A percentile compares a stretch with the other conserved stretches of the same genome.
Evolutionary conservation across 2,888 invertebrate genomes (phyloP).

Genomic region (Andrena minutula): DNA sequence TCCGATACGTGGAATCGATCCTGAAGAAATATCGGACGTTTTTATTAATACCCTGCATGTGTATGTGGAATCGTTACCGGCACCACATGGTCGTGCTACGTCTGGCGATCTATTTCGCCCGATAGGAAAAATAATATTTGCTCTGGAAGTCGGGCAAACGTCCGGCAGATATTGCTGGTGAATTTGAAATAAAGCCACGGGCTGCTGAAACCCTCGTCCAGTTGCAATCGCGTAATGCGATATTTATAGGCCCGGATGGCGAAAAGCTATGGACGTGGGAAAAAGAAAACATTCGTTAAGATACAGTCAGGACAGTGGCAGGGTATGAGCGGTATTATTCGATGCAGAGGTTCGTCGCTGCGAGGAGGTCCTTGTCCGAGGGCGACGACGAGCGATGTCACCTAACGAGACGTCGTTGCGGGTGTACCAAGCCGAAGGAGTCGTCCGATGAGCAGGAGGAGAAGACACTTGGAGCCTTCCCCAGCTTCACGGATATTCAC

Average conservation of each 20-base stretch:
- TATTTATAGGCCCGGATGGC: slow-evolving; percentile 46
- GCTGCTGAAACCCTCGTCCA: slow-evolving; percentile 31
- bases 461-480: slow-evolving; percentile 73
- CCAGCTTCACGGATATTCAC: slow-evolving; percentile 76
- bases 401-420: slow-evolving; percentile 49
- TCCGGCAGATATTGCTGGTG: slow-evolving; percentile 31
- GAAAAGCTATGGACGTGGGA: not conserved
- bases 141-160: slow-evolving; percentile 43
- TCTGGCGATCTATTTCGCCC: slow-evolving; percentile 62
- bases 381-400: slow-evolving; percentile 62
- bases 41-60: not conserved
- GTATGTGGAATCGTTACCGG: slow-evolving; percentile 29
- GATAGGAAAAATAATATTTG: slow-evolving; percentile 76
- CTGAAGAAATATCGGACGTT: too few species aligned
- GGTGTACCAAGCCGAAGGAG: not conserved
- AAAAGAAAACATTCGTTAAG: not conserved
- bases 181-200: slow-evolving; percentile 36
- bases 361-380: slow-evolving; percentile 75
- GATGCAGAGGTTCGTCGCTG: slow-evolving; percentile 28
- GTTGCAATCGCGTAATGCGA: slow-evolving; percentile 3
- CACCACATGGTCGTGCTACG: slow-evolving; percentile 44
- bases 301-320: not conserved
- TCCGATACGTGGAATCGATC: too few species aligned
- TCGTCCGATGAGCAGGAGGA: slow-evolving; percentile 55
- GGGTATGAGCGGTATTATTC: not conserved